Percentiles rank a stretch among this genome's conserved stretches.
phyloP scores from a whole-genome alignment of 2,113 vertebrate species.

The Ramphastos sulfuratus region DNA sequence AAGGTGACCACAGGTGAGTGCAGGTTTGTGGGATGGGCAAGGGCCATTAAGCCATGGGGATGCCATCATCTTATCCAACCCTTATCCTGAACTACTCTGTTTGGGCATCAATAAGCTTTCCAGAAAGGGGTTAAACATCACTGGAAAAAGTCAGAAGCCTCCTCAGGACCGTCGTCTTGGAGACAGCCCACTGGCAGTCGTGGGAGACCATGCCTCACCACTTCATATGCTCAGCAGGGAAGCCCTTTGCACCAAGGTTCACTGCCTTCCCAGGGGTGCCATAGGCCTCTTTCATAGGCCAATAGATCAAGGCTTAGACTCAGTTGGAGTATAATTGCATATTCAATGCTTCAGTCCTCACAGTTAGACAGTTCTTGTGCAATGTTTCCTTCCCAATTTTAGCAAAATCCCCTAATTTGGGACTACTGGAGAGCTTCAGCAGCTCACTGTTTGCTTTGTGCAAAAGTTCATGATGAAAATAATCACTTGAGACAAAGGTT shows the following conservation, averaged over 20 bases:
- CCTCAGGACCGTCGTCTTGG: not conserved
- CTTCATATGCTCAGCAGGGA: not conserved
- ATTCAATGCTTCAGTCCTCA: not conserved
- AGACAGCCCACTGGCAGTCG: not conserved
- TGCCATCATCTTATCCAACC: not conserved
- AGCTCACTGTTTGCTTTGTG: not conserved
- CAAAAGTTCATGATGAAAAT: not conserved
- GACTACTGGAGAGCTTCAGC: not conserved
- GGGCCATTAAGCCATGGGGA: not conserved
- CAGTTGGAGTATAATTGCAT: not conserved
- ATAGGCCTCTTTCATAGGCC: not conserved
- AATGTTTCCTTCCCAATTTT: not conserved
- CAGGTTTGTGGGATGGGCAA: not conserved
- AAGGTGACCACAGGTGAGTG: not conserved
- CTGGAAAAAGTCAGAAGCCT: not conserved
- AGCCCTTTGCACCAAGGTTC: not conserved
- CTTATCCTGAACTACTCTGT: not conserved
- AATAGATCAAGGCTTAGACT: not conserved
- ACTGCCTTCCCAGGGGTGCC: not conserved
- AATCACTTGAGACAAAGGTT: not conserved
- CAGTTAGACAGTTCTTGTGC: not conserved
- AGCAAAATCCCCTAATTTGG: not conserved
- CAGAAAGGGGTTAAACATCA: not conserved
- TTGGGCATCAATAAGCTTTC: not conserved
- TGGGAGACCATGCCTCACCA: not conserved